Base-by-base conservation (phyloP, 2,113 vertebrate species). In the Upupa epops region DNA sequence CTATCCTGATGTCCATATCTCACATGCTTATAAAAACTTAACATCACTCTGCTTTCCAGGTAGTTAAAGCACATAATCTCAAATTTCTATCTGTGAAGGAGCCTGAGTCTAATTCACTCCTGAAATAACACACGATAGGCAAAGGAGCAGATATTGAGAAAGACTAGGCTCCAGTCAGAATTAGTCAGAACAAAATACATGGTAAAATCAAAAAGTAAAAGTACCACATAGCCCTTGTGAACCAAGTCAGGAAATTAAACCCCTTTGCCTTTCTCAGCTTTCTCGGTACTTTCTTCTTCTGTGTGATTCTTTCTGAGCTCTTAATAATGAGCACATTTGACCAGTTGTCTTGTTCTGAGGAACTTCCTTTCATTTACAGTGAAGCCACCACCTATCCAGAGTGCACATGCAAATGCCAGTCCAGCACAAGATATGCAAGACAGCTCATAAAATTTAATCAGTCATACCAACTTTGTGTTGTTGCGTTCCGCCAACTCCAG, bases 1-100 rank as follows among this genome's bases (percentile, higher is more conserved):
- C 17, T 8, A 15, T 86, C 36, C 17, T 0, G 1, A 13, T 37
- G 45, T 1, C 2, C 5, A 0, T 32, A 45, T 25, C 31, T 37
- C 13, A 8, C 48, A 10, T 21, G 14, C 22, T 51, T 75, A 10
- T 4, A 22, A 69, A 37, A 64, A 26, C 22, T 80, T 63, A 37
- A 29, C 8, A 4, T 52, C 2, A 0, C 22, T 29, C 7, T 49
- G 26, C 32, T 87, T 60, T 83, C 52, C 18, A n/a, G 21, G 46
- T 36, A 79, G 32, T 60, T 58, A 48, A 72, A 77, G 66, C 19
- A 16, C 24, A 2, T 9, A 45, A 48, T 31, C 37, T 71, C 14
- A 54, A 28, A 20, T 22, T 22, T 36, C 40, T 5, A 6, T 3
- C 54, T 87, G 40, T 21, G 26, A 19, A 55, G 40, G 26, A 13